A percentile compares a stretch with the other conserved stretches of the same genome.
These are phyloP conservation scores for Aepyceros melampus DNA, from an alignment of 2,113 vertebrate species.

Conservation along the genomic window DNA sequence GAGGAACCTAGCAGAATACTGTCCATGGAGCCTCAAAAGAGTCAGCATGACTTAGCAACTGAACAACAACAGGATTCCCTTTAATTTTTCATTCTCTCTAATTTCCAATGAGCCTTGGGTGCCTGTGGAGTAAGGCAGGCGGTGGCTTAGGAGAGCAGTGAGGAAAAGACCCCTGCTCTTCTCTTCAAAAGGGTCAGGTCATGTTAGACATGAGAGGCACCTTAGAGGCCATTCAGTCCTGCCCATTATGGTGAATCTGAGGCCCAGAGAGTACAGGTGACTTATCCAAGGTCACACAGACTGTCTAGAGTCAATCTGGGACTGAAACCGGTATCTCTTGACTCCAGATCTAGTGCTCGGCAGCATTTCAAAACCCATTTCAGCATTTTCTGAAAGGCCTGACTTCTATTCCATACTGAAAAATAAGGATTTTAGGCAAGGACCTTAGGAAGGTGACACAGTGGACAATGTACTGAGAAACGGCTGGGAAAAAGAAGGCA, in stretches of 20 bases:
- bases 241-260: accelerated
- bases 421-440: background rate
- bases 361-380: background rate
- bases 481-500: background rate
- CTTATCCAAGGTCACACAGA: background rate
- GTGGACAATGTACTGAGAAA: background rate
- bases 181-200: background rate
- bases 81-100: background rate
- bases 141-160: background rate
- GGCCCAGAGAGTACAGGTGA: background rate
- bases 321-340: background rate
- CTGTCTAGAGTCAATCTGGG: background rate
- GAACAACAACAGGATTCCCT: background rate
- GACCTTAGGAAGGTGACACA: background rate
- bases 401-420: background rate
- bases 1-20: background rate
- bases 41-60: background rate
- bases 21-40: background rate
- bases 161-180: background rate
- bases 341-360: background rate
- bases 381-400: background rate
- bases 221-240: background rate
- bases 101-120: background rate
- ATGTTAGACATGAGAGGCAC: background rate
- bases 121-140: background rate